These are phyloP conservation scores for Lepidochitona cinerea DNA, from an alignment of 2,888 invertebrate species.

Conservation along the genomic window DNA sequence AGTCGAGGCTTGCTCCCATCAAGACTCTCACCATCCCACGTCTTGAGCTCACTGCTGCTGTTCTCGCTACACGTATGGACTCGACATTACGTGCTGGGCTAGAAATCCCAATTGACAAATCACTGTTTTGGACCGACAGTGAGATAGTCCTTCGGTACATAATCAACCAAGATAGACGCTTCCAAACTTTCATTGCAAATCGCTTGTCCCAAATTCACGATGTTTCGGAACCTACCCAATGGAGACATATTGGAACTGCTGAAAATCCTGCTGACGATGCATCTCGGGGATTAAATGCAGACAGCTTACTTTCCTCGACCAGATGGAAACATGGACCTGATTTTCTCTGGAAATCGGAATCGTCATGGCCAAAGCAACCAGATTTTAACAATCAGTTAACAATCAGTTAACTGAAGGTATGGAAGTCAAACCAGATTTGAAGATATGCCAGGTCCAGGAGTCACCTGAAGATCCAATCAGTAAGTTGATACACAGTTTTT, in stretches of 20 bases:
- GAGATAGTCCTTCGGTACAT: conserved; percentile 10
- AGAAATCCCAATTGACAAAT: not conserved
- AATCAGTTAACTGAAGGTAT: no score
- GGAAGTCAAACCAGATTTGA: no score
- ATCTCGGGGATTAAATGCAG: not conserved
- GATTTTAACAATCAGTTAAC: not conserved
- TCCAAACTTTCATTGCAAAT: conserved; percentile 14
- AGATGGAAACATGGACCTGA: conserved; percentile 10
- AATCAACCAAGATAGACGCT: conserved; percentile 7
- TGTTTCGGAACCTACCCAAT: not conserved
- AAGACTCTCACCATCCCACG: conserved; percentile 12
- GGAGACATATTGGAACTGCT: conserved; percentile 8
- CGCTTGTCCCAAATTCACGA: conserved; percentile 7
- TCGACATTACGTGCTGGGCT: not conserved
- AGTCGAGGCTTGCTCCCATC: conserved; percentile 7
- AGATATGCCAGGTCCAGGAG: no score
- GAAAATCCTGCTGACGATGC: conserved; percentile 10
- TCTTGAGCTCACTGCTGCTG: conserved; percentile 8
- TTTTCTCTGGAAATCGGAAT: not conserved
- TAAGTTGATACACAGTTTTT: not conserved
- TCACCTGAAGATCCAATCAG: no score
- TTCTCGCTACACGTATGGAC: conserved; percentile 7
- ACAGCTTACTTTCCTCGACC: not conserved
- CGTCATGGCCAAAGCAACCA: not conserved
- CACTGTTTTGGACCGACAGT: conserved; percentile 19